phyloP scores from a whole-genome alignment of 2,113 vertebrate genomes.

The Menura novaehollandiae region DNA sequence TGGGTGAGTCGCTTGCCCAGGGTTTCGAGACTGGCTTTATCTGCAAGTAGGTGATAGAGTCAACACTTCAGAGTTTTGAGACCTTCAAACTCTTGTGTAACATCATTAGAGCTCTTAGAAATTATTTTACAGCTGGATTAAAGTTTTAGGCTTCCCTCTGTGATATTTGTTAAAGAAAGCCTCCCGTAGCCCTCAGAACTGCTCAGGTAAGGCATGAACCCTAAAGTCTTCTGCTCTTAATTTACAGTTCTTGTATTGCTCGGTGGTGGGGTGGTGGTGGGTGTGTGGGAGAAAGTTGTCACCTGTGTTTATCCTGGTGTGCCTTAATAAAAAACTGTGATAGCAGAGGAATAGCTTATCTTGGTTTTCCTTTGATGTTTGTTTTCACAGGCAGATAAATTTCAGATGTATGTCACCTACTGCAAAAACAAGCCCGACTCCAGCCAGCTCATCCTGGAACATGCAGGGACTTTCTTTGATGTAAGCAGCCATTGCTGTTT shows the following conservation, averaged over 20 bases:
- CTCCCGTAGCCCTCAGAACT: not conserved
- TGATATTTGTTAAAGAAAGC: not conserved
- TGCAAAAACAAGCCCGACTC: conserved; percentile 99
- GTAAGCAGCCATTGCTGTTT: conserved; percentile 75
- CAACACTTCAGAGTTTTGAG: not conserved
- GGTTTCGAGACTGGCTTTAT: not conserved
- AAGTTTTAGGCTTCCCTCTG: not conserved
- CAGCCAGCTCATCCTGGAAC: conserved; percentile 95
- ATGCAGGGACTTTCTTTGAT: conserved; percentile 94
- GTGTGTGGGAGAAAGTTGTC: not conserved
- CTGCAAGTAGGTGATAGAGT: not conserved
- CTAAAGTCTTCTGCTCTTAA: not conserved
- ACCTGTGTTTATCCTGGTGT: not conserved
- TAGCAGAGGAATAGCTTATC: not conserved
- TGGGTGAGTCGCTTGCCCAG: not conserved
- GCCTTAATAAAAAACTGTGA: not conserved
- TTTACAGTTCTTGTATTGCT: not conserved
- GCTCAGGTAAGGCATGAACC: not conserved
- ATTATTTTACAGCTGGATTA: not conserved
- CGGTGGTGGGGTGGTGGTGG: not conserved
- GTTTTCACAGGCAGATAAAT: conserved; percentile 92
- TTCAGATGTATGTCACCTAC: conserved; percentile 98
- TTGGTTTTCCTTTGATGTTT: conserved; percentile 46
- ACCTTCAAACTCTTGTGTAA: not conserved
- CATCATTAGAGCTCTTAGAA: not conserved